Evolutionary conservation across 2,888 invertebrate genomes (phyloP), one percentile per base, ranked within the genome.

Genomic region (Aphidius colemani): DNA sequence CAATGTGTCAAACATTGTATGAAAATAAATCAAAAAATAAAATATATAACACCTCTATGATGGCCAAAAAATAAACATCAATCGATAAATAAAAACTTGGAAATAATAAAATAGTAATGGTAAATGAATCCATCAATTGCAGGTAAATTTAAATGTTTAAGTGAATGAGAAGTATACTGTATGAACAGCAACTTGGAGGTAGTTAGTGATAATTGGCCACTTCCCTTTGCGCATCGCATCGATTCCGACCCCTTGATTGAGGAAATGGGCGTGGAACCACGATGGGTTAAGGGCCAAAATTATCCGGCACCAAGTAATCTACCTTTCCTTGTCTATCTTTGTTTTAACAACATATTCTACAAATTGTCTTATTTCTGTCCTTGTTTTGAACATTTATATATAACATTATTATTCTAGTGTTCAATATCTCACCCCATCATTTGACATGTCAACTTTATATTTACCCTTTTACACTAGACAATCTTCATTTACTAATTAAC

Each of bases 161-260:
- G 11, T 46, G 48, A 11, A 11, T 13, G 48, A 48, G 46, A 39
- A 30, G n/a, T 57, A 39, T 39, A 45, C 46, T 46, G 57, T 64
- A 61, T 71, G 68, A 75, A 74, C 72, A 75, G 75, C 73, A 59
- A 75, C 76, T 72, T 74, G 71, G 71, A 69, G 73, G 75, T 75
- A 74, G 76, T 77, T 79, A 76, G 74, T 74, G 77, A 77, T 79
- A 79, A 79, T 79, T 79, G 78, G 78, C 74, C 75, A 77, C 79
- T 78, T 78, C 78, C 78, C 74, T 77, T 30, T 74, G 75, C 73
- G 72, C 76, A 74, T 75, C 77, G 70, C 74, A 76, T 77, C 73
- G 78, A 75, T 75, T 75, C 71, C 72, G 70, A 67, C 73, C 72
- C 69, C 71, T 70, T 77, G 76, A 78, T 78, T 78, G 77, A 78